Conservation (phyloP, 2,797 vertebrate genomes). For the Sebastes jordani region DNA sequence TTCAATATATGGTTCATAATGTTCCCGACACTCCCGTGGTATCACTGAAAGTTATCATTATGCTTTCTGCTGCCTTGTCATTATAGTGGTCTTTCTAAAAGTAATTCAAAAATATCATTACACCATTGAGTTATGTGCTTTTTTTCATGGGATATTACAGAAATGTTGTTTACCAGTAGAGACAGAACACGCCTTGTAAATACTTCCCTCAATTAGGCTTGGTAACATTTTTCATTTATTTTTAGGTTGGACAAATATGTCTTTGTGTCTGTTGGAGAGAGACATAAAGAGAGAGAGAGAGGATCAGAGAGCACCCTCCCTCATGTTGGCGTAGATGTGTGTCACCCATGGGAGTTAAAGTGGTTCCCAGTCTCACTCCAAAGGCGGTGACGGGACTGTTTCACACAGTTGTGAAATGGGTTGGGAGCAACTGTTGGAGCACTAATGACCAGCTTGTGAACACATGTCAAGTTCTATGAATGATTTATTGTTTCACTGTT, state of each 20-base stretch:
- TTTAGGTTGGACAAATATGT: background rate
- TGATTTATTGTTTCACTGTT: conserved; percentile 35
- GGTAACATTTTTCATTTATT: background rate
- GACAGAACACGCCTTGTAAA: background rate
- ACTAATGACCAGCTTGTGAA: conserved; percentile 42
- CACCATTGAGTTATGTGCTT: background rate
- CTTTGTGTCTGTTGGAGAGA: background rate
- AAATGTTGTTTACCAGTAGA: background rate
- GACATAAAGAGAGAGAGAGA: background rate
- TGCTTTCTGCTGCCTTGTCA: background rate
- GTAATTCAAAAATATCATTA: background rate
- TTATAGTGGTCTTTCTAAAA: background rate
- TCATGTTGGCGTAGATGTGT: background rate
- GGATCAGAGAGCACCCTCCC: background rate
- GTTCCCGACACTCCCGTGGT: background rate
- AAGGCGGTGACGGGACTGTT: conserved; percentile 10
- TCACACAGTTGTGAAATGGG: conserved; percentile 12
- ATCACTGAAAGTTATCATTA: background rate
- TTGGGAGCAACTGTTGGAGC: conserved; percentile 16
- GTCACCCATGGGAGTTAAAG: background rate
- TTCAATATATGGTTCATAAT: background rate
- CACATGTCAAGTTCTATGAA: conserved; percentile 37
- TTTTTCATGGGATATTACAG: background rate
- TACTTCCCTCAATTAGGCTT: background rate
- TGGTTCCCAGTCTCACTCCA: conserved; percentile 17